A percentile compares a stretch with the other conserved stretches of the same genome.
These are phyloP conservation scores for Whitmania pigra DNA, from an alignment of 1,140 invertebrate genomes.

Conservation along the genomic window DNA sequence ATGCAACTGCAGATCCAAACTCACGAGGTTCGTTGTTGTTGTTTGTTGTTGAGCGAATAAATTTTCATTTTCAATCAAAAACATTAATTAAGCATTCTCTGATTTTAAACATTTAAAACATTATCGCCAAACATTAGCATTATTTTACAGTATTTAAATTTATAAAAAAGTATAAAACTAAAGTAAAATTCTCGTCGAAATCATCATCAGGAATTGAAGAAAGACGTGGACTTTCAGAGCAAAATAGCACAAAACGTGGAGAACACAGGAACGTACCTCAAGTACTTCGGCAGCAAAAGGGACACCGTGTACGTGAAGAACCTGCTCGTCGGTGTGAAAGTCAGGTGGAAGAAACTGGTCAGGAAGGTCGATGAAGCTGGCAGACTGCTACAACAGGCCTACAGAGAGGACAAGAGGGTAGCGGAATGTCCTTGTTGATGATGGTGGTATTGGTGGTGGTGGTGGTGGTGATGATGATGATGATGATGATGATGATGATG, in stretches of 20 bases:
- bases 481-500: background rate
- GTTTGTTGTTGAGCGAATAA: no score
- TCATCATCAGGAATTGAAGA: conserved; percentile 58
- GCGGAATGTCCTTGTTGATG: background rate
- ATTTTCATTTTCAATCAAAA: no score
- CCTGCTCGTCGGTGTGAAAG: conserved; percentile 83
- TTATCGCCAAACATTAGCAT: no score
- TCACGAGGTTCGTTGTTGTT: conserved; percentile 71
- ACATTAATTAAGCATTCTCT: no score
- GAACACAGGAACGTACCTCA: conserved; percentile 91
- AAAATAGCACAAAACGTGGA: conserved; percentile 88
- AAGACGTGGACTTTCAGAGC: conserved; percentile 77
- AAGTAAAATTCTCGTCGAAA: no score
- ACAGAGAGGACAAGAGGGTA: conserved; percentile 78
- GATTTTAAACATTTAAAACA: no score
- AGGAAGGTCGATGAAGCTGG: conserved; percentile 61
- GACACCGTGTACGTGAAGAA: conserved; percentile 98
- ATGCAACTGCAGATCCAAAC: conserved; percentile 86
- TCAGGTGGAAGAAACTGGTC: conserved; percentile 80
- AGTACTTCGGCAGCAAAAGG: conserved; percentile 97
- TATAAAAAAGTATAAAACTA: no score
- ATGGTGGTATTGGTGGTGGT: background rate
- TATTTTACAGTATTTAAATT: no score
- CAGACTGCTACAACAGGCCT: conserved; percentile 78
- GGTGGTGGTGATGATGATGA: background rate